Percentiles rank a stretch among this genome's conserved stretches.
These are phyloP conservation scores for Odobenus rosmarus DNA, from an alignment of 2,113 vertebrate genomes.

Conservation along the genomic window DNA sequence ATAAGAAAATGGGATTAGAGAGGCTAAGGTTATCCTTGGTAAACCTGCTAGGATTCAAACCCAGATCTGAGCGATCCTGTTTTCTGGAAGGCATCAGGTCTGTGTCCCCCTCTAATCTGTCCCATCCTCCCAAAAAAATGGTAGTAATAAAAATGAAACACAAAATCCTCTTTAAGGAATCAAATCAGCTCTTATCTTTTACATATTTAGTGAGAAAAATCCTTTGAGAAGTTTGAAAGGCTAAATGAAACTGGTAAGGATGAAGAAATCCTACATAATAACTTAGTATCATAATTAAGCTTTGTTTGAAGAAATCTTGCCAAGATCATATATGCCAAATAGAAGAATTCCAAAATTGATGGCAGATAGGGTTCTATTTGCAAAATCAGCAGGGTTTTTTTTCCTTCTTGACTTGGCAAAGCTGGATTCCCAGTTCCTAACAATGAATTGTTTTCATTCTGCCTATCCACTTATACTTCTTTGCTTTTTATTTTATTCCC, in stretches of 20 bases:
- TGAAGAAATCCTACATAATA: not conserved
- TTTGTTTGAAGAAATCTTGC: slow-evolving; percentile 2
- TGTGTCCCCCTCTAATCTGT: not conserved
- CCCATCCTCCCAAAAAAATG: not conserved
- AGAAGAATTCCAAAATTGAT: slow-evolving; percentile 10
- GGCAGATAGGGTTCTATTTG: not conserved
- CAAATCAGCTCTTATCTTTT: not conserved
- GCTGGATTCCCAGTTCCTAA: not conserved
- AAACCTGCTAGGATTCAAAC: not conserved
- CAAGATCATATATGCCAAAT: not conserved
- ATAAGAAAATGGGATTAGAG: not conserved
- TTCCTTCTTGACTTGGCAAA: not conserved
- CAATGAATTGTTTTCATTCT: not conserved
- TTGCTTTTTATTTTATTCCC: slow-evolving; percentile 25
- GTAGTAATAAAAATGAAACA: not conserved
- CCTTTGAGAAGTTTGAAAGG: not conserved
- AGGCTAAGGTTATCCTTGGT: not conserved
- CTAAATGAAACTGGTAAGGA: slow-evolving; percentile 27
- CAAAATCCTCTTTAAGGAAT: not conserved
- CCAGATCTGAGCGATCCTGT: not conserved
- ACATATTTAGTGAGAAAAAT: not conserved
- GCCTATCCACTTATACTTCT: not conserved
- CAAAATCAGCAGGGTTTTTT: not conserved
- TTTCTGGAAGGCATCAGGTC: not conserved
- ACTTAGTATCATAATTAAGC: not conserved